A percentile compares a stretch with the other conserved stretches of the same genome.
Conservation (phyloP, 2,113 vertebrate genomes). For the Haliaeetus leucogaster region DNA sequence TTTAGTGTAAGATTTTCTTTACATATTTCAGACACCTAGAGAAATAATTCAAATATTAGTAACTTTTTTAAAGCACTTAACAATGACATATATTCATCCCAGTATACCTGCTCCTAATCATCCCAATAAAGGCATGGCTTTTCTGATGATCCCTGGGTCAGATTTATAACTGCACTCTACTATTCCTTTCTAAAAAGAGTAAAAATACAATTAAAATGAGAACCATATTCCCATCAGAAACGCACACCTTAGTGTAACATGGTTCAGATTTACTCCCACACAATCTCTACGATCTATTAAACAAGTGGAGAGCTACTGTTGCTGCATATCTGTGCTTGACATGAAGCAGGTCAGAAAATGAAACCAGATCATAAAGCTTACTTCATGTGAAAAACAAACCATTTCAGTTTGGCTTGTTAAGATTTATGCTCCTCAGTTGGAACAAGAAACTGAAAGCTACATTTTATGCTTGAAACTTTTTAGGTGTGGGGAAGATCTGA, state of each 20-base stretch:
- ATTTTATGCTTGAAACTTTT: neutral
- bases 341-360: neutral
- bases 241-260: neutral
- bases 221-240: neutral
- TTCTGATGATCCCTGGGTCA: neutral
- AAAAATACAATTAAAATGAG: neutral
- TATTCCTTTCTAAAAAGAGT: neutral
- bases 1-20: conserved; percentile 73
- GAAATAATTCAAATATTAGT: neutral
- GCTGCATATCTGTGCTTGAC: neutral
- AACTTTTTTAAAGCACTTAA: neutral
- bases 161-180: neutral
- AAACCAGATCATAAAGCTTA: neutral
- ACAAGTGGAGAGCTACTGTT: neutral
- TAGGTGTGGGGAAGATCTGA: neutral
- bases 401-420: neutral
- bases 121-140: neutral
- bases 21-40: conserved; percentile 72
- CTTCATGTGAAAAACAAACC: neutral
- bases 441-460: neutral
- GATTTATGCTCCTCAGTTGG: neutral
- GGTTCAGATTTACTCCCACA: neutral
- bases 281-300: neutral
- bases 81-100: neutral
- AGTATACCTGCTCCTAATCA: neutral